Percentiles rank a stretch among this genome's conserved stretches.
Evolutionary conservation across 2,888 invertebrate genomes (phyloP).

Genomic region (Agriopis aurantiaria): DNA sequence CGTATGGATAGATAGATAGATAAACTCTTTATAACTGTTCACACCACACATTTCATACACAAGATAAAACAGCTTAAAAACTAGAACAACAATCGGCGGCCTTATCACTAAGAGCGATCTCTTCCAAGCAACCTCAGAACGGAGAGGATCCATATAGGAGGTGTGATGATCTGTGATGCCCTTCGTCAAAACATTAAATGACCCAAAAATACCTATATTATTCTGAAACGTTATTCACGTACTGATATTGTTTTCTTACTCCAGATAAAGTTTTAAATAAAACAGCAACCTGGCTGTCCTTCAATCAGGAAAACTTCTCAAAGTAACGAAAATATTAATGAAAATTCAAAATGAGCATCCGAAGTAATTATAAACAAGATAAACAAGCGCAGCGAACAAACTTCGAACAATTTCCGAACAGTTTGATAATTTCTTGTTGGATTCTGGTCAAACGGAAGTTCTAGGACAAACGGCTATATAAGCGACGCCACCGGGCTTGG

Average conservation of each 20-base stretch:
- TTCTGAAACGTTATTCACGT: neutral
- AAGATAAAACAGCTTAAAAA: no score
- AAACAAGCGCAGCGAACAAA: constrained; percentile 46
- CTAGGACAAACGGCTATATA: neutral
- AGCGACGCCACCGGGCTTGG: constrained; percentile 6
- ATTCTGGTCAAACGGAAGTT: constrained; percentile 43
- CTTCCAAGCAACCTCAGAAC: no score
- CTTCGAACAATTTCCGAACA: constrained; percentile 46
- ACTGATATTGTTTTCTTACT: neutral
- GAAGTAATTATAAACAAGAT: constrained; percentile 46
- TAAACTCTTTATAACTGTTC: no score
- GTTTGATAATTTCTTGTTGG: constrained; percentile 40
- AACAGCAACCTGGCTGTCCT: constrained; percentile 3
- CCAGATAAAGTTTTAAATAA: constrained; percentile 1
- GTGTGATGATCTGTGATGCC: no score
- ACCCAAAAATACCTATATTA: neutral
- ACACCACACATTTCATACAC: no score
- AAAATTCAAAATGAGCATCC: constrained; percentile 37
- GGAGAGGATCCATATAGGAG: no score
- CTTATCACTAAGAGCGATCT: no score
- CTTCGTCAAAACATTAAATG: no score
- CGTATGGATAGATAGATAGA: no score
- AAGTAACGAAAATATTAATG: constrained; percentile 42
- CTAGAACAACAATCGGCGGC: no score
- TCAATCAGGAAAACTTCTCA: constrained; percentile 22